These are phyloP conservation scores for Columba janthina DNA, from an alignment of 2,113 vertebrate species.

Conservation along the genomic window DNA sequence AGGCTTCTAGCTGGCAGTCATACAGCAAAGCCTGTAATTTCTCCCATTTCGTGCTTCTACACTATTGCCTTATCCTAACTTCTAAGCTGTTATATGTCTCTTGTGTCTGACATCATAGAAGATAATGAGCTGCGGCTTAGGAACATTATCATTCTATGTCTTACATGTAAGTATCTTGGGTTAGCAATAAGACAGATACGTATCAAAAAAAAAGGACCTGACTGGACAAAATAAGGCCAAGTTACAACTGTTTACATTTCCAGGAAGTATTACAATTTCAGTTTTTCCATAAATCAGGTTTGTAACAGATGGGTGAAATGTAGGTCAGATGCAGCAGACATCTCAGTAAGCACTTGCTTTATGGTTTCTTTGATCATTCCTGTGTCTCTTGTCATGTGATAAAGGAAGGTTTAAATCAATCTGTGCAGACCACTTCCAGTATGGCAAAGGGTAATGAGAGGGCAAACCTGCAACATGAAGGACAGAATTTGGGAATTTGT, in stretches of 20 bases:
- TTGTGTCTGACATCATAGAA: neutral
- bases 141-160: neutral
- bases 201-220: neutral
- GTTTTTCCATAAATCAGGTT: constrained; percentile 49
- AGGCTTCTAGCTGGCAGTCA: neutral
- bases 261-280: constrained; percentile 39
- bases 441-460: neutral
- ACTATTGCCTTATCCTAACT: neutral
- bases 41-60: neutral
- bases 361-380: constrained; percentile 20
- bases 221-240: neutral
- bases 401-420: neutral
- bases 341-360: constrained; percentile 51
- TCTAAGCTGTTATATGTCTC: neutral
- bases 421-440: neutral
- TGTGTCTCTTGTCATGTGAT: neutral
- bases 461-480: neutral
- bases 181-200: constrained; percentile 11
- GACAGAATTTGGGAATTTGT: neutral
- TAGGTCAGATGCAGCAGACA: constrained; percentile 63
- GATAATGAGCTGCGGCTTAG: constrained; percentile 22
- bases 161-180: neutral
- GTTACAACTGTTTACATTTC: neutral
- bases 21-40: constrained; percentile 19
- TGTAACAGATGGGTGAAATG: constrained; percentile 67